Evolutionary conservation across 2,888 invertebrate species (phyloP), one percentile per base, ranked within the genome.

Genomic region (Deilephila porcellus): DNA sequence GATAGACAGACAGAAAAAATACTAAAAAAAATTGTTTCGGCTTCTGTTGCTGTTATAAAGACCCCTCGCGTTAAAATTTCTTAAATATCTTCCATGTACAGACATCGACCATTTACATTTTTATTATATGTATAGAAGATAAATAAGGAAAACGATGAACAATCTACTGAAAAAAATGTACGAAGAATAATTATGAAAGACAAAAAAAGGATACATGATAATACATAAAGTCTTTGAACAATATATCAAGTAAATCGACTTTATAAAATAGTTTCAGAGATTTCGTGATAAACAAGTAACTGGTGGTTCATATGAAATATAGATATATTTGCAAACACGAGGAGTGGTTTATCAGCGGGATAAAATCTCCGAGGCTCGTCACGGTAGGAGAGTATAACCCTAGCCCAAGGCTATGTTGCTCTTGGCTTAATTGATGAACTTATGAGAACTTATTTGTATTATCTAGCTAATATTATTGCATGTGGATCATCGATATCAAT

Each of bases 351-450:
- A 88, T 87, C 86, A 79, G 78, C 25, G 64, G 56, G 83, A 80
- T 77, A 81, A 78, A 84, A 87, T 90, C 88, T 89, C 75, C 77
- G 77, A 82, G 82, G 84, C 86, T 83, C 83, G 82, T 86, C 86
- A 82, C 81, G 81, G 86, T 85, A 79, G 85, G 83, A 81, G 80
- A 80, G 77, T 37, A 56, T 56, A 29, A 37, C 19, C 74, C 74
- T 70, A 52, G 32, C 32, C 60, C 67, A 29, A n/a, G 53, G 74
- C 67, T 29, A 56, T 25, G 45, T 59, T 25, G 37, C 8, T 56
- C 56, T 14, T 67, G 59, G 56, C 25, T 6, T 20, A 72, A 72
- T 59, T 37, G 0, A 34, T 59, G 25, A 37, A 37, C 64, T 45
- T 20, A 14, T 64, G 56, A 56, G 4, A 4, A n/a, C 3, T 56